phyloP scores from a whole-genome alignment of 2,888 invertebrate genomes.

The Quadroppia sp. region DNA sequence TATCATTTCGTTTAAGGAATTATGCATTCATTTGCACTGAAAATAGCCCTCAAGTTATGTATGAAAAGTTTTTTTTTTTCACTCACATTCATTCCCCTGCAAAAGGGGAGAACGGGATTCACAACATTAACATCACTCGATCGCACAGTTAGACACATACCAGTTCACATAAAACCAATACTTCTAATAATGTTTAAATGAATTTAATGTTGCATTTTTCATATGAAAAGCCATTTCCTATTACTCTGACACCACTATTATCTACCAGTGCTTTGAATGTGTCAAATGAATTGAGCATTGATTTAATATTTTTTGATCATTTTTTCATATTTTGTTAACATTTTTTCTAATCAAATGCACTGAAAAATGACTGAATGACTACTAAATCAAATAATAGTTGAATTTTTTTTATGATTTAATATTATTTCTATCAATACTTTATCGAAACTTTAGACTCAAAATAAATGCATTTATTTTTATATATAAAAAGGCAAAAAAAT shows the following conservation, averaged over 20 bases:
- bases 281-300: neutral
- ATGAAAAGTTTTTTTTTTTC: neutral
- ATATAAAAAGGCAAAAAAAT: neutral
- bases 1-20: neutral
- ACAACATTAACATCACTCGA: neutral
- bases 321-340: neutral
- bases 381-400: constrained; percentile 9
- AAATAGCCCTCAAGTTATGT: neutral
- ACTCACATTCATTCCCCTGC: neutral
- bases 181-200: neutral
- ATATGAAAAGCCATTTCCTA: neutral
- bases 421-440: too few species aligned
- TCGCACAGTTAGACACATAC: neutral
- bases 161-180: neutral
- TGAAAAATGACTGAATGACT: neutral
- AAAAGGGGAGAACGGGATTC: neutral
- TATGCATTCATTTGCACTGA: neutral
- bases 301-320: neutral
- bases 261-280: neutral
- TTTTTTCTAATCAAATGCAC: neutral
- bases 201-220: neutral
- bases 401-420: too few species aligned
- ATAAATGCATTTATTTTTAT: neutral
- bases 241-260: constrained; percentile 3
- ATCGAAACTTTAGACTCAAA: too few species aligned